Evolutionary conservation across 2,113 vertebrate species (phyloP), one percentile per base, ranked within the genome.

Genomic region (Callithrix jacchus): DNA sequence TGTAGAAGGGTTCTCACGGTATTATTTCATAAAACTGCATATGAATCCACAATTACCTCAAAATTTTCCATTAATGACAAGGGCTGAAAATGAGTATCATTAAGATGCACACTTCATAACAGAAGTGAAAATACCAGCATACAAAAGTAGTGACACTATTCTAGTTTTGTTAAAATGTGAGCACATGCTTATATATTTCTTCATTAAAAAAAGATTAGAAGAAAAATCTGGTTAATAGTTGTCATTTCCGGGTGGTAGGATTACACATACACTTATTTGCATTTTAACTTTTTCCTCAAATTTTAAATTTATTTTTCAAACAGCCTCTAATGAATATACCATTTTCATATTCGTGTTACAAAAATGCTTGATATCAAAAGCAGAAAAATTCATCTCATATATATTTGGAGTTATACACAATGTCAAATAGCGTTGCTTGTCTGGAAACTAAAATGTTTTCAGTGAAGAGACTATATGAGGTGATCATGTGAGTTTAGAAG

Each of bases 401-500:
- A 1, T 64, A 82, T 68, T 93, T 92, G 32, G 80, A 21, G 56
- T 11, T 35, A 92, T 66, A 58, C 13, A 82, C 37, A 71, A 88
- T 27, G 11, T 94, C 85, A 87, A 68, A 87, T 49, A 80, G 66
- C 13, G 11, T 21, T 49, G 82, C 23, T 66, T 90, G 20, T 58
- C 35, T 83, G 32, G 14, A n/a, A 23, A 40, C 35, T 73, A 70
- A 80, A 91, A 37, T 27, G 84, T 25, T 87, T 93, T 74, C 71
- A 80, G 47, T 42, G 49, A 45, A 87, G 42, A 64, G 71, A 90
- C 20, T 49, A 84, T 83, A 20, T 61, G 47, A 88, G 40, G 64
- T 47, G 96, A 83, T 42, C 83, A 96, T 68, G 66, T 86, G 93
- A 96, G 97, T 96, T 98, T 97, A 87, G 92, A 87, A 97, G 83